Evolutionary conservation across 2,113 vertebrate genomes (phyloP).

Genomic region (Fregata magnificens): DNA sequence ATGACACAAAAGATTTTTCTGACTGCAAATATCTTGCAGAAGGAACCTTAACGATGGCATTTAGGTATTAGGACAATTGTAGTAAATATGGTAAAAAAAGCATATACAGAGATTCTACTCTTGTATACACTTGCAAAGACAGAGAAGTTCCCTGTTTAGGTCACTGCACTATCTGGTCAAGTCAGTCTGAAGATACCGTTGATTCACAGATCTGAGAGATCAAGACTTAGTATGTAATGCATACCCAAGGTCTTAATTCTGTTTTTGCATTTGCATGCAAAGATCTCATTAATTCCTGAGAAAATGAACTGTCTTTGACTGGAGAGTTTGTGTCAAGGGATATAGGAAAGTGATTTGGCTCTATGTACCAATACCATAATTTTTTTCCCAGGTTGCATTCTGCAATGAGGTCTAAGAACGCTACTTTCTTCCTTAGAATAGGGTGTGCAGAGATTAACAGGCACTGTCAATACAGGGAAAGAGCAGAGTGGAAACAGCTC

Average conservation of each 20-base stretch:
- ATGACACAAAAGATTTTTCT: not conserved
- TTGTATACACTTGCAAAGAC: not conserved
- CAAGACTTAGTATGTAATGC: not conserved
- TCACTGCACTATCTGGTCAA: not conserved
- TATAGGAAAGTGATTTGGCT: not conserved
- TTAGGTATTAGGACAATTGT: not conserved
- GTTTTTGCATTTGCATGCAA: not conserved
- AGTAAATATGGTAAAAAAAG: not conserved
- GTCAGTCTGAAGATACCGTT: not conserved
- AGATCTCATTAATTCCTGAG: not conserved
- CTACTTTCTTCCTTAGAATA: not conserved
- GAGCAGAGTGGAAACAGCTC: not conserved
- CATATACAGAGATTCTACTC: not conserved
- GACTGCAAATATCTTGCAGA: not conserved
- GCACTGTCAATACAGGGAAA: not conserved
- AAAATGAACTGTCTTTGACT: not conserved
- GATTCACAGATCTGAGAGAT: not conserved
- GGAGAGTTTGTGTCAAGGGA: not conserved
- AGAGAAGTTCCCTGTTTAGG: not conserved
- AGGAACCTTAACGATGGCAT: not conserved
- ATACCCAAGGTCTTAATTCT: not conserved
- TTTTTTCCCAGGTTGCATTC: not conserved
- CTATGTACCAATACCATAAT: fast-evolving
- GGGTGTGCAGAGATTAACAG: not conserved
- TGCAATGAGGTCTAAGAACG: not conserved